A percentile compares a stretch with the other conserved stretches of the same genome.
These are phyloP conservation scores for Tapirus terrestris DNA, from an alignment of 2,113 vertebrate genomes.

Conservation along the genomic window DNA sequence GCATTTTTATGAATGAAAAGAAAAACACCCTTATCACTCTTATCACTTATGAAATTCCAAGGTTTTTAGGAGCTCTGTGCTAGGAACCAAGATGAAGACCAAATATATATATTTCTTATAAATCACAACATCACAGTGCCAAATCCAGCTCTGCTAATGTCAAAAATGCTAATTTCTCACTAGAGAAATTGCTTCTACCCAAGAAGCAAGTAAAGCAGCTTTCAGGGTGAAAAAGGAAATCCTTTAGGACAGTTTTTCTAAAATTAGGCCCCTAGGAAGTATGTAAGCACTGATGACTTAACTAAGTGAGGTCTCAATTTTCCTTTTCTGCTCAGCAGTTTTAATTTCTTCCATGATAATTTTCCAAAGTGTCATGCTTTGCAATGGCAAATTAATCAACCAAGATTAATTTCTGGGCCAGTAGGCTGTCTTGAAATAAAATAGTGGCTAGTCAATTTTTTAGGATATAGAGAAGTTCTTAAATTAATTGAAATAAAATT, in stretches of 20 bases:
- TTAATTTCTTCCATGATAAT: conserved; percentile 38
- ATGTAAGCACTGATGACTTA: neutral
- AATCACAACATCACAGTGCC: neutral
- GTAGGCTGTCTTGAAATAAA: conserved; percentile 10
- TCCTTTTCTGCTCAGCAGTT: neutral
- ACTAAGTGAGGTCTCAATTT: neutral
- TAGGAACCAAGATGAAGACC: neutral
- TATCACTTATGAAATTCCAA: neutral
- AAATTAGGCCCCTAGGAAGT: neutral
- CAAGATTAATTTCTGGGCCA: conserved; percentile 7
- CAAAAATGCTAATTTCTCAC: conserved; percentile 12
- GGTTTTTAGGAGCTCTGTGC: neutral
- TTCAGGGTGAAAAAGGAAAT: neutral
- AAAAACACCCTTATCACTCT: neutral
- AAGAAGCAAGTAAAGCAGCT: conserved; percentile 5
- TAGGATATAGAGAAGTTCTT: neutral
- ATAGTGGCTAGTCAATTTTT: neutral
- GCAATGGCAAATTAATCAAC: neutral
- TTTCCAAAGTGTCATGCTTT: neutral
- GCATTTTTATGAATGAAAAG: neutral
- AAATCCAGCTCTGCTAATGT: neutral
- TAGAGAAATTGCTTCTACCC: neutral
- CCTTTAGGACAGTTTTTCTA: neutral
- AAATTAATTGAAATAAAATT: conserved; percentile 57
- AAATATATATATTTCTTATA: neutral